Base-by-base conservation (phyloP, 2,113 vertebrate genomes). In the Catharus fuscescens region DNA sequence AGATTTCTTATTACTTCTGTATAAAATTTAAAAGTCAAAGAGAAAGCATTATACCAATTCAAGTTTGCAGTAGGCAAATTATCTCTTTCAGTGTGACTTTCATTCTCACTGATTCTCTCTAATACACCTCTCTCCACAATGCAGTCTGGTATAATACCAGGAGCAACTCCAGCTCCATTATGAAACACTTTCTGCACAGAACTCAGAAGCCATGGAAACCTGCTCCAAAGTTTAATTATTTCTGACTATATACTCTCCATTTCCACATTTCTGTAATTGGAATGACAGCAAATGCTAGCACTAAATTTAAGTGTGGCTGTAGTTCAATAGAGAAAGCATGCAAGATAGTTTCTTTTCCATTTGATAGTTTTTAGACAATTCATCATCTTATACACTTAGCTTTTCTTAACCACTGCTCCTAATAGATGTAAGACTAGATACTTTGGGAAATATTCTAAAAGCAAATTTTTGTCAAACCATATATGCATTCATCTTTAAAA, bases 221-320 rank as follows among this genome's bases (percentile, higher is more conserved):
- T 90, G 32, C 65, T 90, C 45, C 87, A 34, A 86, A 91, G 38
- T 84, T 93, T 80, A 96, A 91, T 84, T 92, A 74, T 86, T 94
- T 91, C 60, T 50, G 53, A 92, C 42, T 57, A 66, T 56, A 76
- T 91, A 93, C 88, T 38, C 53, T 90, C 59, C 79, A 18, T 92
- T 96, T 93, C 67, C 70, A 78, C 32, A 54, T 83, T 92, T 90
- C 81, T 95, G 73, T 90, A 80, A 95, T 44, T 88, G 50, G 66
- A 94, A 92, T 69, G 62, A 62, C 44, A 81, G 86, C 69, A 95
- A 80, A 94, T 25, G 28, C 18, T 56, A 48, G 25, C 62, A 52
- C 31, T 70, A 87, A 86, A 85, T 18, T 17, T 86, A 56, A 92
- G 14, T 52, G 23, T 72, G 62, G 67, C 76, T 80, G 32, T 79